Base-by-base conservation (phyloP, 2,888 invertebrate genomes). In the Rhamphomyia laevipes region DNA sequence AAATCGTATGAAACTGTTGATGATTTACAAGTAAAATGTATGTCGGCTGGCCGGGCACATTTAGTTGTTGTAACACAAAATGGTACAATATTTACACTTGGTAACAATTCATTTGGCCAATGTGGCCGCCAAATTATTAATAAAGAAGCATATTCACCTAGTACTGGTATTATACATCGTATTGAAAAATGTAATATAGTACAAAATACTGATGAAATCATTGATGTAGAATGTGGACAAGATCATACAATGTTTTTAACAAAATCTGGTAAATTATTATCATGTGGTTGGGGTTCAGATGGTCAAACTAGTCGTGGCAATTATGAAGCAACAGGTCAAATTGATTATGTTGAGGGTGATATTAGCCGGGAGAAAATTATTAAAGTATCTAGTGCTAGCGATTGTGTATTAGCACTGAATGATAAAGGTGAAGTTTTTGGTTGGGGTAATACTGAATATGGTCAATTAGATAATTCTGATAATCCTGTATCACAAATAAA, bases 391-490 rank as follows among this genome's bases (percentile, higher is more conserved):
- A 84, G 85, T 43, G 74, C 81, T 38, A 88, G 82, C 0, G 94
- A 95, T 68, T 92, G 90, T 68, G 86, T 89, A 13, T 68, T 97
- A 53, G 96, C 95, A 10, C 68, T 95, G 27, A 91, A 82, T 70
- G 88, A 91, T 55, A 81, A 82, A 59, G 94, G 95, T 4, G 87
- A 93, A 60, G 76, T 93, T 2, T 96, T 94, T 71, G 96, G 94
- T 1, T 97, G 96, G 95, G 96, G 97, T 9, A 96, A 94, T 67
- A 84, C 87, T 0, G 96, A 97, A 70, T 95, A 94, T 62, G 82
- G 82, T 0, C 96, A 96, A 67, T 73, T 97, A 35, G 61, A 65
- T 47, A 61, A 63, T 46, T 21, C 55, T 23, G 59, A 63, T n/a
- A 55, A 62, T 7, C 57, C 58, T 4, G 55, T 57, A 11, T 69